Evolutionary conservation across 2,113 vertebrate species (phyloP), one percentile per base, ranked within the genome.

Genomic region (Zeus faber): DNA sequence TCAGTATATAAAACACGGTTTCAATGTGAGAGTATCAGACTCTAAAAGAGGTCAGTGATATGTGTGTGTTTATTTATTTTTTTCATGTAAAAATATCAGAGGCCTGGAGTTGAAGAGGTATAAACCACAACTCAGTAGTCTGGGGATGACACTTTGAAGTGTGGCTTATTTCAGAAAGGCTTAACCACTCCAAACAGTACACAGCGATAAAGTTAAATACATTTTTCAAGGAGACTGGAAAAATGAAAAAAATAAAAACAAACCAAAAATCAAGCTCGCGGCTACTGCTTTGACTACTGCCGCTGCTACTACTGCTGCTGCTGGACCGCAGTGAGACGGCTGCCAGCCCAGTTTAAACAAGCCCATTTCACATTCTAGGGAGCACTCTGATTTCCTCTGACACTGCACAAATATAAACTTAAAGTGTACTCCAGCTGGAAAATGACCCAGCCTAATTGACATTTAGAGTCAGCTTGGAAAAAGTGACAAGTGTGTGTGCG

Each of bases 391-490:
- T 62, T 74, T 61, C 24, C 41, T 33, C 45, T 69, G 75, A 80
- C 67, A 55, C 49, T 66, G 49, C 40, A 59, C 66, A 71, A 83
- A 76, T 50, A 74, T 72, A 68, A 73, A 73, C 27, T 49, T n/a
- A 10, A 49, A 59, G 46, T 46, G 44, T 57, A 59, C 58, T 66
- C 61, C 68, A 59, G 52, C 71, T 75, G 60, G 62, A 78, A 23
- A 51, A 44, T 39, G 64, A 53, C 55, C 41, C n/a, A 18, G 52
- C 47, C 57, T 79, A 67, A 77, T 51, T 66, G 27, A 72, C 65
- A 61, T 58, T 26, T 49, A 37, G 45, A 50, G 47, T 60, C 52
- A 49, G 46, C 54, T 27, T 68, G 78, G 76, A 80, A 84, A 83
- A 81, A 76, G 58, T 68, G 58, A 78, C 52, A 61, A 21, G 24